Evolutionary conservation across 53 echinoderm and acorn worm genomes (phyloP).

Genomic region (Arbacia lixula): DNA sequence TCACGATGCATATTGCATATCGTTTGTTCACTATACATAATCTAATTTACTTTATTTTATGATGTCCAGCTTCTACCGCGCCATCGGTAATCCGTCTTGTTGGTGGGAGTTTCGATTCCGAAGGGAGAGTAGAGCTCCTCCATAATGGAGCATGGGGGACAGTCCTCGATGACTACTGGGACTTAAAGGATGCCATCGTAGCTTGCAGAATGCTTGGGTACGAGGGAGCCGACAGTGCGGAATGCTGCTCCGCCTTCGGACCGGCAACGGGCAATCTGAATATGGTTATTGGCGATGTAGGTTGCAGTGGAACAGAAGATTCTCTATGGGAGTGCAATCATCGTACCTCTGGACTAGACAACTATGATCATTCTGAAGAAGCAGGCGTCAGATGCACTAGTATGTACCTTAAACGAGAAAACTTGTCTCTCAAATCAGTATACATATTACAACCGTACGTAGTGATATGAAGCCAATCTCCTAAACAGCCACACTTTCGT

Average conservation of each 20-base stretch:
- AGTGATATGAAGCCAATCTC: no score
- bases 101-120: background rate
- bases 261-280: background rate
- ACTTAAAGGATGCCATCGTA: constrained; percentile 5
- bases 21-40: no score
- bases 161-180: constrained; percentile 29
- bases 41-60: no score
- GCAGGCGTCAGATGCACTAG: no score
- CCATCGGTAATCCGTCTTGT: constrained; percentile 12
- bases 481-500: no score
- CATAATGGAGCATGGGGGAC: constrained; percentile 23
- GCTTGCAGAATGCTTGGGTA: constrained; percentile 38
- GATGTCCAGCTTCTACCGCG: no score
- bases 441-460: no score
- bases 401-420: no score
- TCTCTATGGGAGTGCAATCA: background rate
- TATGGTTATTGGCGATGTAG: background rate
- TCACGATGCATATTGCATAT: no score
- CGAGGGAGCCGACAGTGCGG: background rate
- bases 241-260: background rate
- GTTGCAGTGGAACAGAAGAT: background rate
- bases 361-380: no score
- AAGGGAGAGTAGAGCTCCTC: constrained; percentile 39
- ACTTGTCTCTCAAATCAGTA: no score
- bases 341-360: no score